Conservation (phyloP, 2,888 invertebrate genomes). For the Polydrusus tereticollis region DNA sequence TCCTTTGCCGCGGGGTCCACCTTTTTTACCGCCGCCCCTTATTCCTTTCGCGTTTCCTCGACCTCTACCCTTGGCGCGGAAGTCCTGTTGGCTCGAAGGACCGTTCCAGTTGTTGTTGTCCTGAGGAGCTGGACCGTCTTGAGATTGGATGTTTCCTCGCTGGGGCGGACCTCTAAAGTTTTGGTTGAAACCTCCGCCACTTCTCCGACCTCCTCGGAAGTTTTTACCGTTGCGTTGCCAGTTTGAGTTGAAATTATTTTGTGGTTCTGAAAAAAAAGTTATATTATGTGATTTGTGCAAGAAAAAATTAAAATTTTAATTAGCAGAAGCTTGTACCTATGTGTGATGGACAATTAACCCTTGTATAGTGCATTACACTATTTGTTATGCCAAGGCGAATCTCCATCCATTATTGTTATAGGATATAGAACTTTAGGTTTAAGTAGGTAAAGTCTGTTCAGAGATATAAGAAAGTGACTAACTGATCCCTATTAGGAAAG, state of each 20-base stretch:
- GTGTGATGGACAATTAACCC: too few relatives aligned
- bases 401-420: too few relatives aligned
- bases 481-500: too few relatives aligned
- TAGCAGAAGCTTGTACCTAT: too few relatives aligned
- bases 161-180: conserved; percentile 24
- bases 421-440: too few relatives aligned
- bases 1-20: conserved; percentile 21
- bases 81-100: conserved; percentile 17
- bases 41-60: conserved; percentile 20
- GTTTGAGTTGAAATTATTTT: conserved; percentile 52
- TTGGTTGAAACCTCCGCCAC: conserved; percentile 47
- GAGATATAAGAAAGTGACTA: too few relatives aligned
- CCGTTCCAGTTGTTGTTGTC: conserved; percentile 40
- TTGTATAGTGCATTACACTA: too few relatives aligned
- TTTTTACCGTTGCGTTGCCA: conserved; percentile 65
- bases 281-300: not conserved
- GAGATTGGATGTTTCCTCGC: not conserved
- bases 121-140: not conserved
- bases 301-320: not conserved
- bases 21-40: conserved; percentile 8
- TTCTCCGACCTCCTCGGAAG: conserved; percentile 47
- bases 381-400: too few relatives aligned
- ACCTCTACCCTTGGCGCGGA: conserved; percentile 27
- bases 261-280: conserved; percentile 33
- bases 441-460: too few relatives aligned